Evolutionary conservation across 1,140 invertebrate genomes (phyloP).

Genomic region (Zaprionus inermis): DNA sequence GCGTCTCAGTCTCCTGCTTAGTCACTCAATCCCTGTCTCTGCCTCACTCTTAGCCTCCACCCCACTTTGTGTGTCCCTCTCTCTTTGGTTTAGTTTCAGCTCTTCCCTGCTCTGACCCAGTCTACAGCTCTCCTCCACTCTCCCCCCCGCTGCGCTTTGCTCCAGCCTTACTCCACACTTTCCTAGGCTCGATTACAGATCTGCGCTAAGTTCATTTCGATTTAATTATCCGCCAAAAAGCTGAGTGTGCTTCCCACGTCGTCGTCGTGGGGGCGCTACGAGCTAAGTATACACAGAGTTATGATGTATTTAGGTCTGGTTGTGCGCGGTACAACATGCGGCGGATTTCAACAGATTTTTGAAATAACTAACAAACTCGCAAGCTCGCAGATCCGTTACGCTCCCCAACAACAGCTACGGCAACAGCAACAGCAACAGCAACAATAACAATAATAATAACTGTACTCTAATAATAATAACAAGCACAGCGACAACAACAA

Average conservation of each 20-base stretch:
- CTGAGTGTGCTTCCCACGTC: constrained; percentile 68
- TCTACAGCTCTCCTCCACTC: constrained; percentile 8
- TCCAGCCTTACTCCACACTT: neutral
- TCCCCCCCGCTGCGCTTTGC: constrained; percentile 25
- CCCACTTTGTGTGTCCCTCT: neutral
- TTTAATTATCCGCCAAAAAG: constrained; percentile 73
- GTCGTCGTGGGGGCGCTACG: neutral
- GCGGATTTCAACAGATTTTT: constrained; percentile 76
- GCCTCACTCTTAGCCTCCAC: no score
- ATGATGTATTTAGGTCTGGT: neutral
- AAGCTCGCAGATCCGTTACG: constrained; percentile 48
- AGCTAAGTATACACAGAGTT: neutral
- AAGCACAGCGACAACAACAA: constrained; percentile 46
- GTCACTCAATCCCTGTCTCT: no score
- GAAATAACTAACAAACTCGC: constrained; percentile 63
- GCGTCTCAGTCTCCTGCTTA: neutral
- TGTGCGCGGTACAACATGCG: no score
- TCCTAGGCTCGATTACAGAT: constrained; percentile 60
- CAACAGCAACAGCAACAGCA: constrained; percentile 3
- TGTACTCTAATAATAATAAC: constrained; percentile 70
- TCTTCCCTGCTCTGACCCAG: neutral
- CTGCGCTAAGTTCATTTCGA: constrained; percentile 70
- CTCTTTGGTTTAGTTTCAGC: no score
- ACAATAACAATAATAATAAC: constrained; percentile 27
- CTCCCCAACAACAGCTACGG: constrained; percentile 30